Percentiles rank a stretch among this genome's conserved stretches.
Evolutionary conservation across 1,140 invertebrate species (phyloP).

Genomic region (Penaeus chinensis): DNA sequence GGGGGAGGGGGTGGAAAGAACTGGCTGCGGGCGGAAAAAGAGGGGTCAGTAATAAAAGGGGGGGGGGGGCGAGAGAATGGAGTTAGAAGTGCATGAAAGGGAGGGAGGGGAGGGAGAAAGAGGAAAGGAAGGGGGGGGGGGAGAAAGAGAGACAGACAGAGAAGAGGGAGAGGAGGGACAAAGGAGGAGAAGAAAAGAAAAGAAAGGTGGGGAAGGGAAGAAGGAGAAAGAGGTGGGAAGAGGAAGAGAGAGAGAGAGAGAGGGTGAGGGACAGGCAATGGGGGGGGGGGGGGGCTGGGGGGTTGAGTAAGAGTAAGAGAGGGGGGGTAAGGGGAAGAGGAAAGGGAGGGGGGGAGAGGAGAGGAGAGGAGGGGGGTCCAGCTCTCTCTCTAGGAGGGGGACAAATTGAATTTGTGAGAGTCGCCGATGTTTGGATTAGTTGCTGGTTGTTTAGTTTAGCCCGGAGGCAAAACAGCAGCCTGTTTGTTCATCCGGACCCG

Average conservation of each 20-base stretch:
- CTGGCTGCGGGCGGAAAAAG: too few relatives aligned
- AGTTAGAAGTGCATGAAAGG: too few relatives aligned
- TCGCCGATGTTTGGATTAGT: constrained; percentile 63
- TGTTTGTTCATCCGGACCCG: constrained; percentile 63
- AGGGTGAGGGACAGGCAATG: background rate
- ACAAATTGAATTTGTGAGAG: constrained; percentile 64
- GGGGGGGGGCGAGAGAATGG: too few relatives aligned
- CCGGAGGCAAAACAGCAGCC: constrained; percentile 63
- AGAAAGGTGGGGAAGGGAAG: background rate
- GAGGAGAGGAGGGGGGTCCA: constrained; percentile 18
- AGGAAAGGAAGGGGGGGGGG: background rate
- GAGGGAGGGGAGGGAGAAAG: background rate
- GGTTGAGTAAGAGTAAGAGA: background rate
- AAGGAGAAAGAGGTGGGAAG: background rate
- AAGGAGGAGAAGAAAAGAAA: background rate
- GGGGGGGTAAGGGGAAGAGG: background rate
- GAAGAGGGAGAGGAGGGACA: background rate
- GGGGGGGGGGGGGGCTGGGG: background rate
- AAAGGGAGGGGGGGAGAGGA: background rate
- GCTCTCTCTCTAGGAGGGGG: constrained; percentile 57
- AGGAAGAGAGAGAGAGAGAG: too few relatives aligned
- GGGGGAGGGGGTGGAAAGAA: too few relatives aligned
- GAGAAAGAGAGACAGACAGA: background rate
- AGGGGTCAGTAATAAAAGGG: too few relatives aligned
- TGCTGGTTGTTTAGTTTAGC: constrained; percentile 64